Percentiles rank a stretch among this genome's conserved stretches.
These are phyloP conservation scores for Orchesellides sinensis DNA, from an alignment of 2,888 invertebrate genomes.

Conservation along the genomic window DNA sequence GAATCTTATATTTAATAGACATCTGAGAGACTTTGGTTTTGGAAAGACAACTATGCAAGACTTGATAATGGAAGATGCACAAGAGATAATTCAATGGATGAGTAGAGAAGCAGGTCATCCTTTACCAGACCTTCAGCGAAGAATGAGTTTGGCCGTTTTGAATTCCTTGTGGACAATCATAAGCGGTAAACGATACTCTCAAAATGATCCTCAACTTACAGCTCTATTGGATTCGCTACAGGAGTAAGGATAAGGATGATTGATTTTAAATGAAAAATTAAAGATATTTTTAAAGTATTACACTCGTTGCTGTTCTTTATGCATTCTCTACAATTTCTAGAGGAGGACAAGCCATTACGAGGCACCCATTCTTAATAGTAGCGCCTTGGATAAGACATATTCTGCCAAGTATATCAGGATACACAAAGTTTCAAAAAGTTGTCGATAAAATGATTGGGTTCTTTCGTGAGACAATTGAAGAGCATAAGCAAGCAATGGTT, in stretches of 20 bases:
- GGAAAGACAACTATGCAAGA: constrained; percentile 56
- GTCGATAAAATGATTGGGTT: constrained; percentile 34
- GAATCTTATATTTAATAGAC: constrained; percentile 18
- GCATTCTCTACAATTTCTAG: not conserved
- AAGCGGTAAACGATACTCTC: constrained; percentile 47
- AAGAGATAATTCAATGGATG: constrained; percentile 53
- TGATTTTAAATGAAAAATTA: not conserved
- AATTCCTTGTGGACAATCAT: constrained; percentile 61
- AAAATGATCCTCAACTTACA: constrained; percentile 54
- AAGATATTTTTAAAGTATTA: not conserved
- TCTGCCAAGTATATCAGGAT: constrained; percentile 40
- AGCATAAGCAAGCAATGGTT: constrained; percentile 30
- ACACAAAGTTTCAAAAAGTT: constrained; percentile 28
- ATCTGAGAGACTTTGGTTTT: constrained; percentile 66
- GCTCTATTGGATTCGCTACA: constrained; percentile 25
- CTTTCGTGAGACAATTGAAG: constrained; percentile 39
- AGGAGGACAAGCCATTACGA: constrained; percentile 36
- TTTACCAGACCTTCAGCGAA: constrained; percentile 12
- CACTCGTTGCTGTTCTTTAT: no score
- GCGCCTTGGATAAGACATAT: constrained; percentile 45
- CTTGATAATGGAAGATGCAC: constrained; percentile 56
- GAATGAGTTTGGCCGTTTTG: constrained; percentile 57
- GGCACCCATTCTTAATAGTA: constrained; percentile 45
- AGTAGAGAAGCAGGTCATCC: constrained; percentile 37
- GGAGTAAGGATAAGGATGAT: constrained; percentile 41